Conservation (phyloP, 2,113 vertebrate species). For the Spea bombifrons region DNA sequence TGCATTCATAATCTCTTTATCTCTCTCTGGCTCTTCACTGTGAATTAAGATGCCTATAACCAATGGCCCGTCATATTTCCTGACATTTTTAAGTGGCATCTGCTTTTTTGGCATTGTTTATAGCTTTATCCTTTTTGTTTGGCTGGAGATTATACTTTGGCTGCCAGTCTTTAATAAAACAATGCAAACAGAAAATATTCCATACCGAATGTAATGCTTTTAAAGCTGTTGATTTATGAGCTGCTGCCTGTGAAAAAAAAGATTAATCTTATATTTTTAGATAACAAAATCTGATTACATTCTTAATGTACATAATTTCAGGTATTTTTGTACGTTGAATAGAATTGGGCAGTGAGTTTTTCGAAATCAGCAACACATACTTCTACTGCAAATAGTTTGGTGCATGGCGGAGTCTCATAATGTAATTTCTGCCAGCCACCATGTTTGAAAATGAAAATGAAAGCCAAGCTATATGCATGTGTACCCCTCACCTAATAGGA, state of each 20-base stretch:
- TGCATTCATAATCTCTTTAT: conserved; percentile 29
- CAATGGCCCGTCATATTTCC: conserved; percentile 28
- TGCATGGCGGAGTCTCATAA: too few relatives aligned
- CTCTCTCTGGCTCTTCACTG: conserved; percentile 11
- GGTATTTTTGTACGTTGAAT: neutral
- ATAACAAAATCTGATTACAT: neutral
- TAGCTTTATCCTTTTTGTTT: conserved; percentile 5
- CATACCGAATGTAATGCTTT: conserved; percentile 20
- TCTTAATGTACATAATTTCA: neutral
- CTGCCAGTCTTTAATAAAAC: conserved; percentile 30
- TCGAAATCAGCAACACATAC: neutral
- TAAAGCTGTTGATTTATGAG: conserved; percentile 12
- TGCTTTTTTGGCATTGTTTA: conserved; percentile 38
- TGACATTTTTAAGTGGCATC: conserved; percentile 44
- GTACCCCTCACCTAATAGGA: too few relatives aligned
- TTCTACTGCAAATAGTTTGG: too few relatives aligned
- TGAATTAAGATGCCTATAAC: neutral
- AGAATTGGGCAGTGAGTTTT: neutral
- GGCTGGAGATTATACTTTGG: conserved; percentile 1
- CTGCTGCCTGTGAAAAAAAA: neutral
- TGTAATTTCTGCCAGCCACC: too few relatives aligned
- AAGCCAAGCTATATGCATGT: too few relatives aligned
- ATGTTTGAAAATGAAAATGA: too few relatives aligned
- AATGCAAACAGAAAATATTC: conserved; percentile 10
- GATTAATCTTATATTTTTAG: neutral